Evolutionary conservation across 2,888 invertebrate species (phyloP).

Genomic region (Drosophila stalkeri): DNA sequence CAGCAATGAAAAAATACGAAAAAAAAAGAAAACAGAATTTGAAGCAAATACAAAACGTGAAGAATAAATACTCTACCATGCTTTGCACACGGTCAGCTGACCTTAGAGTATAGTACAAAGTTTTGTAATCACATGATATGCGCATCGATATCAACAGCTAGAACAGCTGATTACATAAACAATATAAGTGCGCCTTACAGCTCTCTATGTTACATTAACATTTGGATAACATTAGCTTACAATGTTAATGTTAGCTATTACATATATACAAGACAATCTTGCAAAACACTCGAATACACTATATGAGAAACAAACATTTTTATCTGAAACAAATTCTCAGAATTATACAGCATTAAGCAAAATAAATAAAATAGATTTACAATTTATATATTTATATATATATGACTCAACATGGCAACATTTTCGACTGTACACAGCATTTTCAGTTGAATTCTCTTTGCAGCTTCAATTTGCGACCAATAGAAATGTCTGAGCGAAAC

Average conservation of each 20-base stretch:
- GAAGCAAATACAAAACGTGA: constrained; percentile 1
- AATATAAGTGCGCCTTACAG: neutral
- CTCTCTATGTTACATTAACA: neutral
- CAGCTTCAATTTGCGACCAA: constrained; percentile 11
- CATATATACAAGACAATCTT: neutral
- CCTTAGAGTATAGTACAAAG: constrained; percentile 9
- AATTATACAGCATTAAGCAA: constrained; percentile 1
- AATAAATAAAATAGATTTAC: constrained; percentile 6
- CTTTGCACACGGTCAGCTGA: constrained; percentile 43
- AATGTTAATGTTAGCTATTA: neutral
- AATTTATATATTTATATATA: constrained; percentile 7
- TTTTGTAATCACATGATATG: constrained; percentile 43
- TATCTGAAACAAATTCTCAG: constrained; percentile 6
- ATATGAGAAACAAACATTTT: neutral
- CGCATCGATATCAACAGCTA: constrained; percentile 25
- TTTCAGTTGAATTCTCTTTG: neutral
- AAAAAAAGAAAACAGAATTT: neutral
- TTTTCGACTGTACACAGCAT: neutral
- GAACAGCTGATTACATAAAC: constrained; percentile 28
- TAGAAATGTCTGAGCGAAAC: constrained; percentile 4
- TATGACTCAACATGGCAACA: constrained; percentile 29
- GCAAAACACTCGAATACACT: neutral
- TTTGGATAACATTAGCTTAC: neutral
- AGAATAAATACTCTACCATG: constrained; percentile 10
- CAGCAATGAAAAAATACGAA: constrained; percentile 19